phyloP scores from a whole-genome alignment of 2,888 invertebrate species.

The Aporophyla nigra region DNA sequence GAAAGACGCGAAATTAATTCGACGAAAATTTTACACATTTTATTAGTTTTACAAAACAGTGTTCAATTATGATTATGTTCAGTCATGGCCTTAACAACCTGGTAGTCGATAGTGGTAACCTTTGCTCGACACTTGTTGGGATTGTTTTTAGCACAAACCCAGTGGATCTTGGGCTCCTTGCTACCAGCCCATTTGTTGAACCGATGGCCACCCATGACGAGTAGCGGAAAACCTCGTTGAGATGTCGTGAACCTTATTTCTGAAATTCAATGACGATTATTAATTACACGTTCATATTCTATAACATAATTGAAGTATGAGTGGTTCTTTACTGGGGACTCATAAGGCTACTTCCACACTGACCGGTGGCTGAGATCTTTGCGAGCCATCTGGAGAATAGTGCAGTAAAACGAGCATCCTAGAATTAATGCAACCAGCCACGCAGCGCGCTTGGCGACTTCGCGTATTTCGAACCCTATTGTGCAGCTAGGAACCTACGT shows the following conservation, averaged over 20 bases:
- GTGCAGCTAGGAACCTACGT: too few species aligned
- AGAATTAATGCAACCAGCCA: not conserved
- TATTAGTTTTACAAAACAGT: not conserved
- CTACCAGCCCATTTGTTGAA: conserved; percentile 68
- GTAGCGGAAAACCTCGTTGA: conserved; percentile 47
- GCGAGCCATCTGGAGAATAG: not conserved
- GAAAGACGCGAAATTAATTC: not conserved
- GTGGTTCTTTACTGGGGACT: not conserved
- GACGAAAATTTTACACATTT: not conserved
- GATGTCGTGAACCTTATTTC: conserved; percentile 44
- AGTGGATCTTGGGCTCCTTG: conserved; percentile 60
- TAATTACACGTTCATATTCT: not conserved
- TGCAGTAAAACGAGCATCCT: not conserved
- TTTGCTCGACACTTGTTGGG: conserved; percentile 45
- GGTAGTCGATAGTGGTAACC: conserved; percentile 38
- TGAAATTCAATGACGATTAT: conserved; percentile 7
- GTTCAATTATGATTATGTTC: conserved; percentile 38
- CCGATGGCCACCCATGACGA: conserved; percentile 68
- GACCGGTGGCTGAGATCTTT: not conserved
- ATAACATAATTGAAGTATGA: not conserved
- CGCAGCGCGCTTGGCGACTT: not conserved
- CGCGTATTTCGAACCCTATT: not conserved
- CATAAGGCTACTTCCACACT: not conserved
- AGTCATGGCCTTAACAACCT: conserved; percentile 35
- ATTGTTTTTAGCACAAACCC: conserved; percentile 64